Percentiles rank a stretch among this genome's conserved stretches.
phyloP scores from a whole-genome alignment of 2,113 vertebrate species.

The Colossoma macropomum region DNA sequence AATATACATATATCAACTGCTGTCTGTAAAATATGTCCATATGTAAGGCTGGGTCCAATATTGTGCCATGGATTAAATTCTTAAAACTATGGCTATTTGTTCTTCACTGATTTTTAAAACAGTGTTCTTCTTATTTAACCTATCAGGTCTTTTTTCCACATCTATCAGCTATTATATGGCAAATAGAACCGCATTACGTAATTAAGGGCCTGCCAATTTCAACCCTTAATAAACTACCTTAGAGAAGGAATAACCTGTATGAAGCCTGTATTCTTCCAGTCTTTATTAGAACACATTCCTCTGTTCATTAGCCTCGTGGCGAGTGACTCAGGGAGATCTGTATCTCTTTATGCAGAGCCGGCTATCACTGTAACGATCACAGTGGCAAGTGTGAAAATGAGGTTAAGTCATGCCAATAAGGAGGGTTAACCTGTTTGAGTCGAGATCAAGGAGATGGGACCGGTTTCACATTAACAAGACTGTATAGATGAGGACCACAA shows the following conservation, averaged over 20 bases:
- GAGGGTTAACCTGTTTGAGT: constrained; percentile 29
- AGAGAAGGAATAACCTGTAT: background rate
- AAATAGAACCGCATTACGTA: background rate
- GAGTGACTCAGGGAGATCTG: background rate
- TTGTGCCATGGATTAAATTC: background rate
- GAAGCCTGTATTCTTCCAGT: background rate
- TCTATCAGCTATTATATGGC: no score
- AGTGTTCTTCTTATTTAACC: no score
- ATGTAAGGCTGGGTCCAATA: background rate
- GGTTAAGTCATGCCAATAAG: constrained; percentile 24
- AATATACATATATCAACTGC: constrained; percentile 9
- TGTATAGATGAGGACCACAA: constrained; percentile 2
- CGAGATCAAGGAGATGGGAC: constrained; percentile 1
- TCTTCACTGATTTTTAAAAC: background rate
- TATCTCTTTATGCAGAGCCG: background rate
- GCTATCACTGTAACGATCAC: background rate
- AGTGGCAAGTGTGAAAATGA: constrained; percentile 19
- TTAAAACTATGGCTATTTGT: background rate
- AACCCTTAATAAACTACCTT: background rate
- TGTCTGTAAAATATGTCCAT: background rate
- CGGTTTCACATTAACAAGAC: constrained; percentile 46
- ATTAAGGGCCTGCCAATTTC: background rate
- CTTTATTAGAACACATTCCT: background rate
- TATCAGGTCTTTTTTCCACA: background rate
- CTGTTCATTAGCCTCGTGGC: background rate